Percentiles rank a stretch among this genome's conserved stretches.
Evolutionary conservation across 2,888 invertebrate genomes (phyloP).

Genomic region (Drosophila quasianomalipes): DNA sequence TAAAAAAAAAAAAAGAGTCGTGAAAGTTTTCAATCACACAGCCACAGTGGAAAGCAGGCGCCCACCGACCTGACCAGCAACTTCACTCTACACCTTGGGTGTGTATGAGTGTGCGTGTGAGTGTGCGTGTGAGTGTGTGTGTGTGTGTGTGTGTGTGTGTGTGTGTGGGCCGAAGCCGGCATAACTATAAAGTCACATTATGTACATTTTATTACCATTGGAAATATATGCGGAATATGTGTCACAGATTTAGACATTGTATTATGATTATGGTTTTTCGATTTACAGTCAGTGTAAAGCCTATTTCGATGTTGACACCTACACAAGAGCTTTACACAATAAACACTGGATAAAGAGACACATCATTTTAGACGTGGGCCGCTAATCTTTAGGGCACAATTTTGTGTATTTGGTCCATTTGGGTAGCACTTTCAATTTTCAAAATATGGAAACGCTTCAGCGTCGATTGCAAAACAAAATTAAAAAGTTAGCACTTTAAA

Average conservation of each 20-base stretch:
- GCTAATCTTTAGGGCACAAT: conserved; percentile 37
- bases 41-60: conserved; percentile 70
- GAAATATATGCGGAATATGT: conserved; percentile 53
- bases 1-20: conserved; percentile 60
- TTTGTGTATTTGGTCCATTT: conserved; percentile 39
- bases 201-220: conserved; percentile 60
- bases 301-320: conserved; percentile 63
- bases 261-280: conserved; percentile 60
- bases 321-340: conserved; percentile 27
- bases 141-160: conserved; percentile 22
- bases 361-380: conserved; percentile 50
- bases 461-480: not conserved
- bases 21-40: conserved; percentile 70
- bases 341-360: conserved; percentile 38
- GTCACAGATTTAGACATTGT: conserved; percentile 75
- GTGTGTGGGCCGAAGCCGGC: conserved; percentile 32
- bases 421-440: conserved; percentile 61
- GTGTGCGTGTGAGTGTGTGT: conserved; percentile 8
- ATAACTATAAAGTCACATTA: conserved; percentile 33
- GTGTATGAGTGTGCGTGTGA: conserved; percentile 10
- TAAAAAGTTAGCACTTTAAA: not conserved
- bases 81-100: conserved; percentile 13
- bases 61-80: conserved; percentile 63
- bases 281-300: conserved; percentile 50
- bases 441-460: conserved; percentile 7